Evolutionary conservation across 2,113 vertebrate species (phyloP).

Genomic region (Acanthochromis polyacanthus): DNA sequence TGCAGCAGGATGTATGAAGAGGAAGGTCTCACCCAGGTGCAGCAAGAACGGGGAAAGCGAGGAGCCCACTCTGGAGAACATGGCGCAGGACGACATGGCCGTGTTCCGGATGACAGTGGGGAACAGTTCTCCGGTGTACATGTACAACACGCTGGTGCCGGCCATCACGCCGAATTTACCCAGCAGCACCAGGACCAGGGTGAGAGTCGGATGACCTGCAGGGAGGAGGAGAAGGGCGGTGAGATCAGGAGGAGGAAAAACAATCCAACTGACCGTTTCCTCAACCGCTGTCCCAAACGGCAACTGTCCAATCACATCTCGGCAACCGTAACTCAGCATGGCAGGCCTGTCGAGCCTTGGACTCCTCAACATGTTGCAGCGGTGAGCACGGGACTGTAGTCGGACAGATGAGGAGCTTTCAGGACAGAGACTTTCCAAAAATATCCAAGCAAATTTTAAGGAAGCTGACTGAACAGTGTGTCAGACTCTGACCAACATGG

Average conservation of each 20-base stretch:
- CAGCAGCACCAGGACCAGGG: slow-evolving; percentile 61
- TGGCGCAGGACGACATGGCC: slow-evolving; percentile 56
- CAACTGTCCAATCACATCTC: neutral
- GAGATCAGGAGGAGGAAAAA: too few relatives aligned
- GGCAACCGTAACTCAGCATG: neutral
- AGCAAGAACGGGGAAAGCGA: slow-evolving; percentile 59
- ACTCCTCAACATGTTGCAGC: too few relatives aligned
- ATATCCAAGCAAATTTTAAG: too few relatives aligned
- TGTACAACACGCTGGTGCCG: slow-evolving; percentile 10
- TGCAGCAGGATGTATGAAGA: neutral
- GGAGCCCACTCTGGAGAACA: slow-evolving; percentile 59
- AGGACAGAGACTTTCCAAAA: too few relatives aligned
- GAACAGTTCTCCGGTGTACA: slow-evolving; percentile 60
- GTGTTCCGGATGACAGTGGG: slow-evolving; percentile 73
- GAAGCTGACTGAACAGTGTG: too few relatives aligned
- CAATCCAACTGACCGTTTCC: too few relatives aligned
- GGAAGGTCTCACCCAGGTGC: slow-evolving; percentile 58
- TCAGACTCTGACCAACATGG: too few relatives aligned
- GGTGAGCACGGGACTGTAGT: too few relatives aligned
- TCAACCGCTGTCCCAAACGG: neutral
- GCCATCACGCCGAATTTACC: slow-evolving; percentile 66
- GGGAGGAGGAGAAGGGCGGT: neutral
- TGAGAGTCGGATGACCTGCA: slow-evolving; percentile 45
- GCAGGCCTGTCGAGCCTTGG: neutral
- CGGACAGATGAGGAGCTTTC: too few relatives aligned